These are phyloP conservation scores for Drosophila ambigua DNA, from an alignment of 1,140 invertebrate species.

Conservation along the genomic window DNA sequence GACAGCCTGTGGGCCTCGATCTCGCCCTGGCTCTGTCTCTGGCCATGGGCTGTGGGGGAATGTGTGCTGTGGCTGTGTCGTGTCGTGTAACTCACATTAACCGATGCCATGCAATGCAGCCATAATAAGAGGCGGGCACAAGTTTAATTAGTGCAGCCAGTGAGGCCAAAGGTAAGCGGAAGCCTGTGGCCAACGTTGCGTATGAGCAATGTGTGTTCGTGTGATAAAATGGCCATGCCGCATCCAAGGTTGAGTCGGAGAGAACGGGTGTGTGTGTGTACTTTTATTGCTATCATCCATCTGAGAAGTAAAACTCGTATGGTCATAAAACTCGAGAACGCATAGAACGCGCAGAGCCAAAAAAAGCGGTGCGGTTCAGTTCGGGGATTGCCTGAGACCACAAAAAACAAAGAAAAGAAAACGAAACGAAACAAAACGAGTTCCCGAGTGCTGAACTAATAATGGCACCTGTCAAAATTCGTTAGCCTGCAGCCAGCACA, in stretches of 20 bases:
- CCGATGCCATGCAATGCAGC: conserved; percentile 81
- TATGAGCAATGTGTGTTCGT: conserved; percentile 81
- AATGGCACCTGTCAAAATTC: conserved; percentile 84
- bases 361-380: conserved; percentile 14
- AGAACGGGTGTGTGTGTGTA: conserved; percentile 41
- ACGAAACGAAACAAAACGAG: conserved; percentile 39
- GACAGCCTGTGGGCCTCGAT: conserved; percentile 13
- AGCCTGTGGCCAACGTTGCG: conserved; percentile 76
- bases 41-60: not conserved
- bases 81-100: conserved; percentile 76
- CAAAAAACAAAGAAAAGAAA: conserved; percentile 20
- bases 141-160: conserved; percentile 80
- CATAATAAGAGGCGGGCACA: conserved; percentile 78
- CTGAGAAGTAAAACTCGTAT: conserved; percentile 79
- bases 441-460: conserved; percentile 81
- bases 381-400: conserved; percentile 8
- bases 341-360: conserved; percentile 65
- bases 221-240: conserved; percentile 72
- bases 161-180: conserved; percentile 61
- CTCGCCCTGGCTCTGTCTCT: not conserved
- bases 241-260: conserved; percentile 50
- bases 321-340: conserved; percentile 79
- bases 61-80: conserved; percentile 13
- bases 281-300: conserved; percentile 81
- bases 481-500: conserved; percentile 39